phyloP scores from a whole-genome alignment of 2,797 vertebrate species.

The Hylomyscus alleni region DNA sequence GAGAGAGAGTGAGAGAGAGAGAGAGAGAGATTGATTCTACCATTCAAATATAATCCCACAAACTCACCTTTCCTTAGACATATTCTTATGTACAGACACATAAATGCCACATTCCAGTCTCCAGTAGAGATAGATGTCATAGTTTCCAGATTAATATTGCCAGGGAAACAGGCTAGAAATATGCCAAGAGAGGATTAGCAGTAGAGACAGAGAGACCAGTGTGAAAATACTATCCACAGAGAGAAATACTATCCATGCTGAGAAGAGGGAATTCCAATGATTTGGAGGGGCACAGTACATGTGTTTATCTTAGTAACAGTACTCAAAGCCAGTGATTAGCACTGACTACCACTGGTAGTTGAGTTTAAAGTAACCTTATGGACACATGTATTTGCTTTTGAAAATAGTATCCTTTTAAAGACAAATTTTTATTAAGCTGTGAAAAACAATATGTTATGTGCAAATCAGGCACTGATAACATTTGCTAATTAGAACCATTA shows the following conservation, averaged over 20 bases:
- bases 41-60: slow-evolving; percentile 43
- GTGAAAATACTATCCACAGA: slow-evolving; percentile 28
- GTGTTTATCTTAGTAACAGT: background rate
- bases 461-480: slow-evolving; percentile 58
- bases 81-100: background rate
- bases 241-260: background rate
- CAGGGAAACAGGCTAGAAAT: slow-evolving; percentile 35
- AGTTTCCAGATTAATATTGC: background rate
- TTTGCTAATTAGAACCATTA: slow-evolving; percentile 74
- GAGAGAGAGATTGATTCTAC: background rate
- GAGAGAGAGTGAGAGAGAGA: no score
- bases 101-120: background rate
- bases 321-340: background rate
- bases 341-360: no score
- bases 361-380: background rate
- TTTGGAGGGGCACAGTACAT: no score
- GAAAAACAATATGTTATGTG: slow-evolving; percentile 68
- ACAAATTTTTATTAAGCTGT: slow-evolving; percentile 39
- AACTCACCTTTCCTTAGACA: background rate
- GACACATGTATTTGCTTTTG: background rate
- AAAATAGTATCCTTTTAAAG: background rate
- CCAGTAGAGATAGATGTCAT: background rate
- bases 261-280: background rate
- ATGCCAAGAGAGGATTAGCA: slow-evolving; percentile 48
- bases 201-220: background rate